Evolutionary conservation across 1,140 invertebrate species (phyloP).

Genomic region (Platyura marginata): DNA sequence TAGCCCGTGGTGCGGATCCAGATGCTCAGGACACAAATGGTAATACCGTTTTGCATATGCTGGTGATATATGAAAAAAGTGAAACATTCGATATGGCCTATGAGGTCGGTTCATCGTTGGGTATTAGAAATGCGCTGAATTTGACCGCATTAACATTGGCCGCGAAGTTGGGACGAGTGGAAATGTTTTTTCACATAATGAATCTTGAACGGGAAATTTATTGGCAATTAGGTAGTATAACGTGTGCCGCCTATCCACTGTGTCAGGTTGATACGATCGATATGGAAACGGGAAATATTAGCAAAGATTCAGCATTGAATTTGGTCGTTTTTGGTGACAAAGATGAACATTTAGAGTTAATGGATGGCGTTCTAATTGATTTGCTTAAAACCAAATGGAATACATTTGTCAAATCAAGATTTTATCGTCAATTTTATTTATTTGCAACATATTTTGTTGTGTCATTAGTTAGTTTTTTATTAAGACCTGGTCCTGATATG

Average conservation of each 20-base stretch:
- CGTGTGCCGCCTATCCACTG: constrained; percentile 92
- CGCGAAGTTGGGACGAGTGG: constrained; percentile 79
- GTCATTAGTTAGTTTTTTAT: constrained; percentile 68
- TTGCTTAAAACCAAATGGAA: constrained; percentile 96
- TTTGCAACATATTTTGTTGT: constrained; percentile 80
- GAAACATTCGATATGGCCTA: constrained; percentile 88
- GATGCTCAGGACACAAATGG: constrained; percentile 94
- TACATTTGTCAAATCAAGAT: constrained; percentile 87
- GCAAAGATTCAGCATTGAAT: constrained; percentile 84
- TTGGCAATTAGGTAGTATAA: constrained; percentile 91
- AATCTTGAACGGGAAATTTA: constrained; percentile 90
- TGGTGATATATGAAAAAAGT: constrained; percentile 89
- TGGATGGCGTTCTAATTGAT: constrained; percentile 90
- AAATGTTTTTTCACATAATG: constrained; percentile 91
- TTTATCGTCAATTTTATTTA: constrained; percentile 79
- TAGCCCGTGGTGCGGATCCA: constrained; percentile 87
- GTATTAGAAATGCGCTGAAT: constrained; percentile 70
- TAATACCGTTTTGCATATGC: constrained; percentile 91
- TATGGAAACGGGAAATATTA: constrained; percentile 73
- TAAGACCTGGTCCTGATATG: constrained; percentile 53
- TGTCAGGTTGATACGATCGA: constrained; percentile 93
- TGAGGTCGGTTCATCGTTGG: constrained; percentile 71
- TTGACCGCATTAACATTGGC: constrained; percentile 86
- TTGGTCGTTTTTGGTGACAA: constrained; percentile 97
- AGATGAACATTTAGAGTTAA: constrained; percentile 83